Evolutionary conservation across 2,797 vertebrate species (phyloP).

Genomic region (Tokudaia tokunoshimensis): DNA sequence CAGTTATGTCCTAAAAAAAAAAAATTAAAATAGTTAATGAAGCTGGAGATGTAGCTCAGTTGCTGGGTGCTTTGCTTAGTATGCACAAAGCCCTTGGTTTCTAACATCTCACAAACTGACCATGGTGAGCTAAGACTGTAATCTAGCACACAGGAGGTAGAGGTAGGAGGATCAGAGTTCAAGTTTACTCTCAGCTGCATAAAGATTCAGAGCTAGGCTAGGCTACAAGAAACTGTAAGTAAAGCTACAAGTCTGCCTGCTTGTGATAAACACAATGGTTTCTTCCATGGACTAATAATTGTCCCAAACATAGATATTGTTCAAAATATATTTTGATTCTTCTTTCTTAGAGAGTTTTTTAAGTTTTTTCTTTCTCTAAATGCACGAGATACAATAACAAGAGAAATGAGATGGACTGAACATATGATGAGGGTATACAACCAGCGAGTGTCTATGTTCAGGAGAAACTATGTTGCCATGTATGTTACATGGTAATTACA

Average conservation of each 20-base stretch:
- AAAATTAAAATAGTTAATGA: not conserved
- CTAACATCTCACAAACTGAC: not conserved
- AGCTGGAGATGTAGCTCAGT: not conserved
- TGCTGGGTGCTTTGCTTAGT: not conserved
- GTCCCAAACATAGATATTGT: not conserved
- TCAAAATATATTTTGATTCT: conserved; percentile 17
- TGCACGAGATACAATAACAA: not conserved
- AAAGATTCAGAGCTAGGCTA: not conserved
- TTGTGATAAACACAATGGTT: not conserved
- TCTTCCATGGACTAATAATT: not conserved
- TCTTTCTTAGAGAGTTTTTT: not conserved
- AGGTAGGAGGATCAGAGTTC: not conserved
- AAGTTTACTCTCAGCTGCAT: not conserved
- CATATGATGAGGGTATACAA: not conserved
- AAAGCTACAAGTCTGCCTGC: not conserved
- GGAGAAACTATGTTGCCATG: not conserved
- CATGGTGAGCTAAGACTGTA: not conserved
- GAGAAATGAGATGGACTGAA: not conserved
- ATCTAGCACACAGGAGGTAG: not conserved
- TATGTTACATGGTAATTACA: too few species aligned
- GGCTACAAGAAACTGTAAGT: not conserved
- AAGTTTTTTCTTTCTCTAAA: not conserved
- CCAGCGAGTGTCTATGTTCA: not conserved
- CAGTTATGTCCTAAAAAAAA: not conserved
- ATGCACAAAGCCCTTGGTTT: not conserved